Conservation (phyloP, 2,888 invertebrate species). For the Cylloceria caligata region DNA sequence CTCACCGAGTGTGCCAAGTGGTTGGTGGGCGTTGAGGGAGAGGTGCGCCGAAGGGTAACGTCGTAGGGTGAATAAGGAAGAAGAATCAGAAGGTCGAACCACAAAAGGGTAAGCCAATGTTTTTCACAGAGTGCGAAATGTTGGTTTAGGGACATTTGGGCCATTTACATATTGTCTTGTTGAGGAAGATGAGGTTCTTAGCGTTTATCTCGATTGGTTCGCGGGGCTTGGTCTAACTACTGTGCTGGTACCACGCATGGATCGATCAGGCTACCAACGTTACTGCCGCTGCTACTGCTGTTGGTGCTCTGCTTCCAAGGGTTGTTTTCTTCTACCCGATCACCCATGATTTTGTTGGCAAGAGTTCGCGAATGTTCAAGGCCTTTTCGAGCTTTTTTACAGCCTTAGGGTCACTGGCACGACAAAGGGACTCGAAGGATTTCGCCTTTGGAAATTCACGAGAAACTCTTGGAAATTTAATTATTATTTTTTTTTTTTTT, state of each 20-base stretch:
- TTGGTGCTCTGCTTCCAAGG: conserved; percentile 33
- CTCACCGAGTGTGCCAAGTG: background rate
- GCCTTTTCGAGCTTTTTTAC: conserved; percentile 31
- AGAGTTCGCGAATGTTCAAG: conserved; percentile 68
- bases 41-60: conserved; percentile 18
- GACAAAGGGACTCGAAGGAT: background rate
- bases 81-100: background rate
- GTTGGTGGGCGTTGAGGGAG: conserved; percentile 3
- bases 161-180: background rate
- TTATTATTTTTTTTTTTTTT: background rate
- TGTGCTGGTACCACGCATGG: conserved; percentile 53
- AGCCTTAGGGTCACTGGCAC: too few relatives aligned
- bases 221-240: conserved; percentile 59
- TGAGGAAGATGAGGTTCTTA: conserved; percentile 34
- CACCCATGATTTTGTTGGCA: conserved; percentile 46
- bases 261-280: conserved; percentile 66
- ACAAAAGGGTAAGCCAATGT: conserved; percentile 6
- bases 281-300: conserved; percentile 43
- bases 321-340: conserved; percentile 67
- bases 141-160: background rate
- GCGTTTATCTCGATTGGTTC: conserved; percentile 53
- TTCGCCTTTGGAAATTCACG: background rate
- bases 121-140: background rate
- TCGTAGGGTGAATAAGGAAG: background rate
- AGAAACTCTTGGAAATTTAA: background rate